These are phyloP conservation scores for Ceryle rudis DNA, from an alignment of 2,797 vertebrate genomes.

Conservation along the genomic window DNA sequence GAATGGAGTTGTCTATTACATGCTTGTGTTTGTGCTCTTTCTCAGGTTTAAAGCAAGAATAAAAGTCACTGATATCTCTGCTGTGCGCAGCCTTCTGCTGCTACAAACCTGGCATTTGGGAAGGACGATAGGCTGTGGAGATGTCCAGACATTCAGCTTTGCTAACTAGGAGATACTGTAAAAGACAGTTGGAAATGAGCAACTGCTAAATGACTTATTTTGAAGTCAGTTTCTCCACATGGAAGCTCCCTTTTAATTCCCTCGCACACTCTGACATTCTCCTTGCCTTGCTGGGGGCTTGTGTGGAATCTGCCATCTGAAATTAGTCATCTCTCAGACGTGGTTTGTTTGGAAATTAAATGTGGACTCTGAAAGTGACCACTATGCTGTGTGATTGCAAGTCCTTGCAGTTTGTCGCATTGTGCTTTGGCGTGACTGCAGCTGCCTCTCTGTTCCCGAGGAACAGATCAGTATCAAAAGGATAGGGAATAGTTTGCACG, in stretches of 20 bases:
- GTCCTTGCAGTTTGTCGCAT: background rate
- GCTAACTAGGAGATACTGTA: background rate
- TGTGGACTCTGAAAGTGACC: background rate
- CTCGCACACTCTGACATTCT: fast-evolving
- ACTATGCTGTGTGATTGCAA: background rate
- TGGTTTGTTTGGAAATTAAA: background rate
- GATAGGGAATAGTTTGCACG: background rate
- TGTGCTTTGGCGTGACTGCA: background rate
- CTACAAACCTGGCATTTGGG: background rate
- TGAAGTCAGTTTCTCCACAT: background rate
- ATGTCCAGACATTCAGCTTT: background rate
- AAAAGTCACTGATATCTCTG: background rate
- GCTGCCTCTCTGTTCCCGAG: background rate
- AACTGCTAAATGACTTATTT: background rate
- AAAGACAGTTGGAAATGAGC: background rate
- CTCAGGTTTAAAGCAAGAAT: background rate
- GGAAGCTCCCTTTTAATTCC: background rate
- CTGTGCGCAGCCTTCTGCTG: background rate
- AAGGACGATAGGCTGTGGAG: background rate
- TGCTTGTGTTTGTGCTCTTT: background rate
- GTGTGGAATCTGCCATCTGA: background rate
- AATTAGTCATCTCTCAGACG: background rate
- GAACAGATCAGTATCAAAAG: background rate
- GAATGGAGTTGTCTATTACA: background rate
- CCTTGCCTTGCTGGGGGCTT: fast-evolving